Conservation (phyloP, 2,797 vertebrate genomes). For the Myotis planiceps region DNA sequence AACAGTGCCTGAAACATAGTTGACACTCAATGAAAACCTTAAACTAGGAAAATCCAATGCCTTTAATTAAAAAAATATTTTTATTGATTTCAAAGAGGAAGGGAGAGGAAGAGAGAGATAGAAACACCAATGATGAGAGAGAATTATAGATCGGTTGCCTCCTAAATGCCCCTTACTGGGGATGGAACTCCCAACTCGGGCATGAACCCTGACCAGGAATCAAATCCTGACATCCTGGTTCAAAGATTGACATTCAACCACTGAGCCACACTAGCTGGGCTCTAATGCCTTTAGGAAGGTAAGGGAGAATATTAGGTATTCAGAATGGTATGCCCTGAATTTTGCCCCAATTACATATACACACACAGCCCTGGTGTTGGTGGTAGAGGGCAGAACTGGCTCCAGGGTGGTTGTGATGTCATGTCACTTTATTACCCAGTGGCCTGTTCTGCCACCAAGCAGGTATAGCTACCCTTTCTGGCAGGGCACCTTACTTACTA, state of each 20-base stretch:
- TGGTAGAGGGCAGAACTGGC: background rate
- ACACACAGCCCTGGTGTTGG: background rate
- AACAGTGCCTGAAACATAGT: background rate
- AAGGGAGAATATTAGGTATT: background rate
- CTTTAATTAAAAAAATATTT: background rate
- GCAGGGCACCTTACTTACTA: background rate
- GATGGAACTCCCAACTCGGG: too few relatives aligned
- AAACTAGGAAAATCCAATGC: background rate
- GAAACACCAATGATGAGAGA: too few relatives aligned
- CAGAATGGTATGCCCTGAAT: background rate
- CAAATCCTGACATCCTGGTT: too few relatives aligned
- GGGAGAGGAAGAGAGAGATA: too few relatives aligned
- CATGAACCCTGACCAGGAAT: too few relatives aligned
- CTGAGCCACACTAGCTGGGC: too few relatives aligned
- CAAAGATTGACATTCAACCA: too few relatives aligned
- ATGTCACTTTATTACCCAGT: background rate
- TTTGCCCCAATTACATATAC: background rate
- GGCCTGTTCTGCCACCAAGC: background rate
- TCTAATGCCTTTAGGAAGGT: background rate
- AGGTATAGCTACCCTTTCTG: background rate
- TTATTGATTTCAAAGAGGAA: too few relatives aligned
- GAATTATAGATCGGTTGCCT: too few relatives aligned
- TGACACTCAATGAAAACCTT: background rate
- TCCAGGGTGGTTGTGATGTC: background rate
- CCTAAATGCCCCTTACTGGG: too few relatives aligned